Base-by-base conservation (phyloP, 1,140 invertebrate species). In the Thrips palmi region DNA sequence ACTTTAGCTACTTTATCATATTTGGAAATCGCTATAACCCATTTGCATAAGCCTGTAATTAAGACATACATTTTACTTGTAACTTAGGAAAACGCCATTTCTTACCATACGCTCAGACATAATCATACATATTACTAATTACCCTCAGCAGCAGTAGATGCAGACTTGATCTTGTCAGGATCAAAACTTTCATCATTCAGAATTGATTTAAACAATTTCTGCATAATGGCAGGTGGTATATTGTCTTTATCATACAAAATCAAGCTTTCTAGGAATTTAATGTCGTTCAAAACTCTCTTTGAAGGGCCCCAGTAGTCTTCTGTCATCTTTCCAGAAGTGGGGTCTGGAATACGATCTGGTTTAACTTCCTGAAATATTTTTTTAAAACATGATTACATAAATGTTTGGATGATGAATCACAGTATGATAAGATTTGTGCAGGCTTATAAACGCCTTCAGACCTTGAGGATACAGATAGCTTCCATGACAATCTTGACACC, bases 301-400 rank as follows among this genome's bases (percentile, higher is more conserved):
- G 87, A 88, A 0, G 85, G 77, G 6, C 78, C 82, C 91, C 91
- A 96, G 55, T 80, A 96, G 54, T 97, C 92, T 42, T 94, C 86
- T 0, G 77, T 55, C 45, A 81, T 74, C 40, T 88, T 91, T 0
- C 78, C 77, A 2, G 58, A 52, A 35, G 59, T 68, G 3, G 79
- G 74, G 59, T 85, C 79, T 6, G 74, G 73, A 29, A 85, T 63
- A 52, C 73, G 73, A 42, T 88, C 83, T 0, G 88, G 78, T 61
- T 88, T 88, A 2, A 87, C 62, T 49, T 76, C 73, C 72, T 78
- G 41, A 50, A 40, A 44, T n/a, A n/a, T n/a, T n/a, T n/a, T n/a
- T n/a, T 34, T n/a, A 43, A 39, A 42, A 42, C 11, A 31, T 32
- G 18, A 33, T 32, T 33, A 23, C 10, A n/a, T 20, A 25, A 34